Evolutionary conservation across 2,888 invertebrate species (phyloP), one percentile per base, ranked within the genome.

Genomic region (Artemia sinica): DNA sequence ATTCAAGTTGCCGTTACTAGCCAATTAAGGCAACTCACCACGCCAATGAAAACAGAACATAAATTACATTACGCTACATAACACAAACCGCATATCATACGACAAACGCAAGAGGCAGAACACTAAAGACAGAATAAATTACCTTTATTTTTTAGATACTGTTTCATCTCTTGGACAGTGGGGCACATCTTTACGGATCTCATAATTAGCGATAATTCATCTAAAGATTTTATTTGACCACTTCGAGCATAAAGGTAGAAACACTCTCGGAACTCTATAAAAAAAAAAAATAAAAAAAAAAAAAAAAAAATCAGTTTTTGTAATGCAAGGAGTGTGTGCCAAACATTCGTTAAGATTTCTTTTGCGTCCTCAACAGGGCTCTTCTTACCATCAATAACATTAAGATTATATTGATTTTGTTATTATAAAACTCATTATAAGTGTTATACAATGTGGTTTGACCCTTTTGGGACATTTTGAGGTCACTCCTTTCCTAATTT

Each of bases 191-290:
- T 94, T 9, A 96, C 80, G 0, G 95, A 95, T 72, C 95, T 80
- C 94, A 95, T 96, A 50, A 95, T 91, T 1, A 91, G 86, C 0
- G 91, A 91, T 70, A 96, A 79, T 77, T 95, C 93, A 76, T 94
- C 92, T 72, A 93, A 79, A 0, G 88, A 88, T 18, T 86, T 86
- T 68, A 96, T 93, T 77, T 89, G 87, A 0, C 92, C 93, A 51
- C 87, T 88, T 66, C 91, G 82, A 0, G 94, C 93, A 77, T 93
- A 94, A 69, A 96, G 81, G 77, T 92, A 93, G 80, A 95, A 96
- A 76, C 95, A 96, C 81, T 96, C 95, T 75, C 93, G 86, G 78
- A 93, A 95, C 79, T 94, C 94, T 93, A 79, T 12, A 75, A 75
- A 69, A 66, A 58, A 51, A 50, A 50, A 41, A 41, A 41, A 2